Percentiles rank a stretch among this genome's conserved stretches.
Evolutionary conservation across 1,140 invertebrate genomes (phyloP).

Genomic region (Drosophila sulfurigaster): DNA sequence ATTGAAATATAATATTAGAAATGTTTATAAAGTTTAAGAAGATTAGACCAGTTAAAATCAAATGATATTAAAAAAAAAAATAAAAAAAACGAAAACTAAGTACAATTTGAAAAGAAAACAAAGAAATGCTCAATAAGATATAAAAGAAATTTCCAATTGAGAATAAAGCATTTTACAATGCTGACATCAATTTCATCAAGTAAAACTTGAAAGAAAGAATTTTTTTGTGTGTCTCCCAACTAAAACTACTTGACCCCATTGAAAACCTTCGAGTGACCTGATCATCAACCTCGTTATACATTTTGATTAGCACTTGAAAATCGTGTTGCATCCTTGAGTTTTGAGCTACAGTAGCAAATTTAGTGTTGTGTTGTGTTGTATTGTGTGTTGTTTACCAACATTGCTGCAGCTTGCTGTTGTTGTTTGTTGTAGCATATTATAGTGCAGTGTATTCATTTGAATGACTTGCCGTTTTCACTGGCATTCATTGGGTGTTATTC

Average conservation of each 20-base stretch:
- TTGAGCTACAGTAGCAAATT: conserved; percentile 4
- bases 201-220: no score
- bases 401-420: background rate
- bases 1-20: no score
- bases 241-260: conserved; percentile 17
- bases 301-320: conserved; percentile 17
- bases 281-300: conserved; percentile 10
- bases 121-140: no score
- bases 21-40: no score
- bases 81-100: no score
- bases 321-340: conserved; percentile 15
- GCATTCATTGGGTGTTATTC: conserved; percentile 22
- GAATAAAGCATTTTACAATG: no score
- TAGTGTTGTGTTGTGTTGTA: conserved; percentile 20
- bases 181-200: no score
- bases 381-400: conserved; percentile 38
- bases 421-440: conserved; percentile 5
- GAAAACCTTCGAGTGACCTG: background rate
- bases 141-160: no score
- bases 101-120: no score
- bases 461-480: conserved; percentile 63
- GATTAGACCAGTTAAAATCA: no score
- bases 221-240: no score
- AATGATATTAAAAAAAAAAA: no score
- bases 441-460: conserved; percentile 58